Evolutionary conservation across 2,888 invertebrate genomes (phyloP).

Genomic region (Pandemis corylana): DNA sequence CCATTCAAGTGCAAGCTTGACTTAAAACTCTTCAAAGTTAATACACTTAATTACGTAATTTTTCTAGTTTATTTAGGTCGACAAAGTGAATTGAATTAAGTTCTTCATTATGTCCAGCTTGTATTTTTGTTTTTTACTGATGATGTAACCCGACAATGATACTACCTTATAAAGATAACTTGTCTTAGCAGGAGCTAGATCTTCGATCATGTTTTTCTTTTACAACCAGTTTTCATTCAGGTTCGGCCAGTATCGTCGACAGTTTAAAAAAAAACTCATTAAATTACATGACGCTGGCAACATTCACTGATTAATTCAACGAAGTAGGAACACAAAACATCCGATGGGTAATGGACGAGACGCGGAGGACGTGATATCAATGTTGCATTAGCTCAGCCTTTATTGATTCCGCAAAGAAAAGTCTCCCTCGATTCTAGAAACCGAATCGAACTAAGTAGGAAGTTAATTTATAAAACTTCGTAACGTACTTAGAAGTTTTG

Average conservation of each 20-base stretch:
- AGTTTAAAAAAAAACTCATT: constrained; percentile 44
- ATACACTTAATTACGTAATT: constrained; percentile 10
- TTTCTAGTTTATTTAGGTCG: background rate
- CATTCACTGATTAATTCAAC: constrained; percentile 40
- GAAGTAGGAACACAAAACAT: constrained; percentile 35
- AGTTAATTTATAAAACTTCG: constrained; percentile 23
- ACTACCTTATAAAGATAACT: constrained; percentile 23
- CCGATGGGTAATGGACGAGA: constrained; percentile 31
- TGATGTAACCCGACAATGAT: constrained; percentile 3
- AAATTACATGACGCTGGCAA: constrained; percentile 48
- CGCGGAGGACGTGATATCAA: constrained; percentile 38
- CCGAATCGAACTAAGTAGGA: constrained; percentile 25
- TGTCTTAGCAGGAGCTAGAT: constrained; percentile 13
- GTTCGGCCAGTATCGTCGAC: constrained; percentile 15
- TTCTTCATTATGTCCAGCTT: background rate
- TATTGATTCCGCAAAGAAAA: constrained; percentile 30
- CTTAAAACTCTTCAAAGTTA: constrained; percentile 8
- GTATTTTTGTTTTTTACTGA: background rate
- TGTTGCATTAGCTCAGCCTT: constrained; percentile 31
- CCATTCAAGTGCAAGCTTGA: constrained; percentile 46
- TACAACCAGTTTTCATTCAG: constrained; percentile 19
- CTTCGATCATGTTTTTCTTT: background rate
- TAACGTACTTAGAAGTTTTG: background rate
- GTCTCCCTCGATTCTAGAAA: constrained; percentile 24
- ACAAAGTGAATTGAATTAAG: background rate